phyloP scores from a whole-genome alignment of 2,797 vertebrate species.

The Hoplostethus atlanticus region DNA sequence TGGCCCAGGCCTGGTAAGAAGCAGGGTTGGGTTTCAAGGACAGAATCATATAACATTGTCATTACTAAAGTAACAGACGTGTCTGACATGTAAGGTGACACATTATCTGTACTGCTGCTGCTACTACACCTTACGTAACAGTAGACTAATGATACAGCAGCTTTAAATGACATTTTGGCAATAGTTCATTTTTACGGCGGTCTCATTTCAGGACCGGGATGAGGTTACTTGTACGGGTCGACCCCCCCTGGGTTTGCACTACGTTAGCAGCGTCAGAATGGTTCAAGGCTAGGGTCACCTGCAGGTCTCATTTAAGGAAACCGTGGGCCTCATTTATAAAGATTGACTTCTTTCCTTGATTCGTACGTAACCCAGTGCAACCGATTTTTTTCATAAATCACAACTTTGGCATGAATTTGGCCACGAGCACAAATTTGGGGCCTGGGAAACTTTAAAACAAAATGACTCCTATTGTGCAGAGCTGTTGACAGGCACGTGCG shows the following conservation, averaged over 20 bases:
- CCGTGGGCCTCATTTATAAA: no score
- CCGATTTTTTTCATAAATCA: no score
- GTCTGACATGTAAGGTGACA: slow-evolving; percentile 71
- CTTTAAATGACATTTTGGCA: slow-evolving; percentile 56
- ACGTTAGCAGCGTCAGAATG: slow-evolving; percentile 8
- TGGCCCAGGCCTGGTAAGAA: slow-evolving; percentile 33
- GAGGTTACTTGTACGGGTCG: slow-evolving; percentile 33
- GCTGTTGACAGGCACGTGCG: background rate
- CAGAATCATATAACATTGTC: slow-evolving; percentile 72
- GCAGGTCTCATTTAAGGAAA: slow-evolving; percentile 12
- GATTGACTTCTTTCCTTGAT: no score
- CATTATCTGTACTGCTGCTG: slow-evolving; percentile 57
- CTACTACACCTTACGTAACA: slow-evolving; percentile 51
- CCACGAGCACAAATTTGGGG: background rate
- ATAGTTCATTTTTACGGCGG: slow-evolving; percentile 51
- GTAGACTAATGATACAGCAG: slow-evolving; percentile 59
- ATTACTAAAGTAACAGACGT: slow-evolving; percentile 72
- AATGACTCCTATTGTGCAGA: background rate
- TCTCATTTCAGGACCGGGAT: slow-evolving; percentile 49
- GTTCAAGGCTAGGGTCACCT: slow-evolving; percentile 16
- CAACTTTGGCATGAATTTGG: slow-evolving; percentile 1
- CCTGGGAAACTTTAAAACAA: background rate
- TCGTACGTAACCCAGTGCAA: no score
- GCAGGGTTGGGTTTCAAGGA: slow-evolving; percentile 69
- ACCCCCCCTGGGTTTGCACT: slow-evolving; percentile 18